Conservation (phyloP, 2,888 invertebrate genomes). For the Rhamnusium bicolor region DNA sequence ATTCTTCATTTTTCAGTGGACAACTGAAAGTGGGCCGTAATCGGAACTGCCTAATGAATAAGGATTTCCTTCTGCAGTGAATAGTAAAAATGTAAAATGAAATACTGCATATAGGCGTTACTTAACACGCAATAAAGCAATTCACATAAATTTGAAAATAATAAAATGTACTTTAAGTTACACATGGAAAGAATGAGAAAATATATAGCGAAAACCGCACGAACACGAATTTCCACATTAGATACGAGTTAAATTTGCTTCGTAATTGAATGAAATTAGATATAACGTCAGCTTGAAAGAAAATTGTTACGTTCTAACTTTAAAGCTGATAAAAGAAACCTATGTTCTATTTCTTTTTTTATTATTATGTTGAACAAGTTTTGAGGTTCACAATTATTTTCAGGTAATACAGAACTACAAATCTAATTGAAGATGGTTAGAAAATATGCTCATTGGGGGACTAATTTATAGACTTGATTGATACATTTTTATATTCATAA, state of each 20-base stretch:
- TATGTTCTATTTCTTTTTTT: no score
- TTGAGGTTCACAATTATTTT: no score
- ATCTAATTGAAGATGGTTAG: no score
- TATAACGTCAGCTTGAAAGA: no score
- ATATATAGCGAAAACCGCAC: conserved; percentile 14
- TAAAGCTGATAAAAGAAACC: no score
- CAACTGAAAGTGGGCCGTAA: conserved; percentile 1
- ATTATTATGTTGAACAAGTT: no score
- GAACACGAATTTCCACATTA: conserved; percentile 5
- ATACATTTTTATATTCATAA: no score
- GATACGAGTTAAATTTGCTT: not conserved
- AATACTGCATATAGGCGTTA: conserved; percentile 22
- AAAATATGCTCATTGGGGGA: no score
- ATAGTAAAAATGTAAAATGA: conserved; percentile 26
- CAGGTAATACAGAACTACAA: no score
- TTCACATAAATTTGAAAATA: conserved; percentile 34
- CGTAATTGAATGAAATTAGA: conserved; percentile 3
- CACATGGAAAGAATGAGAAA: conserved; percentile 12
- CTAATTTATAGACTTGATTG: no score
- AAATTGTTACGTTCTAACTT: no score
- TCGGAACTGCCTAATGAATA: conserved; percentile 27
- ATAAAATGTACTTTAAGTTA: conserved; percentile 25
- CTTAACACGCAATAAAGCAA: conserved; percentile 32
- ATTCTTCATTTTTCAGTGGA: no score
- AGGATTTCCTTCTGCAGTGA: conserved; percentile 7